Evolutionary conservation across 2,888 invertebrate species (phyloP).

Genomic region (Microchrysa polita): DNA sequence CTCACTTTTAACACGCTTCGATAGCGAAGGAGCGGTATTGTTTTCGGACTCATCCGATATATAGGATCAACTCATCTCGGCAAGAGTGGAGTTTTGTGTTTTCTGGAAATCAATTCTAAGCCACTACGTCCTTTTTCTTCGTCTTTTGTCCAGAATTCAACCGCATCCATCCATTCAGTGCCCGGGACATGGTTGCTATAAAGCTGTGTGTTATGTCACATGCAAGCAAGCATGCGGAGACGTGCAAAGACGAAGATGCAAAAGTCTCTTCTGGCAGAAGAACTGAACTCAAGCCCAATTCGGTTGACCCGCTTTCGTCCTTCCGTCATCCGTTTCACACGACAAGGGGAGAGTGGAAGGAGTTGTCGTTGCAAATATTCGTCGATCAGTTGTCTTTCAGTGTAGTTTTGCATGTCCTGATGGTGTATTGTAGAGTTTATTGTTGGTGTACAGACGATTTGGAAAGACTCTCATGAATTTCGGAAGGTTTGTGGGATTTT

Average conservation of each 20-base stretch:
- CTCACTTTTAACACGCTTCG: not conserved
- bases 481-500: too few relatives aligned
- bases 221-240: not conserved
- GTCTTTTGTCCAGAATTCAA: constrained; percentile 17
- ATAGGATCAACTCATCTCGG: constrained; percentile 25
- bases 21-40: not conserved
- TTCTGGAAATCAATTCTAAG: constrained; percentile 43
- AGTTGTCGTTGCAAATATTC: constrained; percentile 49
- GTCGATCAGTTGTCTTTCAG: constrained; percentile 49
- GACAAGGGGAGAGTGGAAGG: not conserved
- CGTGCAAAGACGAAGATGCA: constrained; percentile 3
- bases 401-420: constrained; percentile 43
- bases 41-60: constrained; percentile 14
- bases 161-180: constrained; percentile 30
- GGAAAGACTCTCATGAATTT: too few relatives aligned
- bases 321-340: constrained; percentile 1
- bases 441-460: not conserved
- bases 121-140: constrained; percentile 33
- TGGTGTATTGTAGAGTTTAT: constrained; percentile 33
- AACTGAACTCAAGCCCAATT: constrained; percentile 13
- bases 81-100: constrained; percentile 42
- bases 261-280: not conserved
- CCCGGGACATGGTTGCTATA: too few relatives aligned
- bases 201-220: too few relatives aligned
- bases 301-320: constrained; percentile 28